A percentile compares a stretch with the other conserved stretches of the same genome.
Evolutionary conservation across 1,140 invertebrate species (phyloP).

Genomic region (Drosophila sp.): DNA sequence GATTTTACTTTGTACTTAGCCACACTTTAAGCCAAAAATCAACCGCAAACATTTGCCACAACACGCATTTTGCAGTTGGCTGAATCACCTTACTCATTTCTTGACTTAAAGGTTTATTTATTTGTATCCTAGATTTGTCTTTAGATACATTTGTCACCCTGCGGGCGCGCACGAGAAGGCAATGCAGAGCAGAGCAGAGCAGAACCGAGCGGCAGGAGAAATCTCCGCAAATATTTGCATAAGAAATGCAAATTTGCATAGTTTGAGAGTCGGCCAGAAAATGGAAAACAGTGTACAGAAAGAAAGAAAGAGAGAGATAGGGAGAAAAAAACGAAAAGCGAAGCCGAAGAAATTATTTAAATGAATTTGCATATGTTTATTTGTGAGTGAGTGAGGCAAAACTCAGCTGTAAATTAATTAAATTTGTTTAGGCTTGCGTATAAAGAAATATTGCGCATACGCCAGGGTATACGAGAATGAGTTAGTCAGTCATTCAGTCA

Average conservation of each 20-base stretch:
- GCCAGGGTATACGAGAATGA: background rate
- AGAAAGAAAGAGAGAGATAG: background rate
- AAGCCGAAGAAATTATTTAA: constrained; percentile 52
- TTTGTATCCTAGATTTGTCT: constrained; percentile 16
- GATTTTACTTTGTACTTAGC: constrained; percentile 1
- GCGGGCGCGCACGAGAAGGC: constrained; percentile 6
- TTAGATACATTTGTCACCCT: constrained; percentile 30
- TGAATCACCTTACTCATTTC: constrained; percentile 9
- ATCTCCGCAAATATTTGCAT: constrained; percentile 58
- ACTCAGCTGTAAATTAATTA: constrained; percentile 63
- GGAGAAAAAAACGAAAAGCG: background rate
- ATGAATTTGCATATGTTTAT: constrained; percentile 56
- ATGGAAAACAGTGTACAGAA: background rate
- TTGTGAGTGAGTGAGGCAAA: background rate
- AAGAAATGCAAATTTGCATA: constrained; percentile 63
- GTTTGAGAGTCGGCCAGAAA: constrained; percentile 29
- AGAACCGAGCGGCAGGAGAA: background rate
- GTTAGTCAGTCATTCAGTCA: constrained; percentile 18
- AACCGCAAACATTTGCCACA: constrained; percentile 12
- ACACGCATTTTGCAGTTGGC: constrained; percentile 6
- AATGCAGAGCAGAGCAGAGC: background rate
- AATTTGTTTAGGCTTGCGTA: constrained; percentile 49
- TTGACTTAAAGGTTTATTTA: constrained; percentile 17
- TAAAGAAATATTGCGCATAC: constrained; percentile 11
- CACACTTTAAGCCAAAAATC: constrained; percentile 10